Base-by-base conservation (phyloP, 2,113 vertebrate genomes). In the Potamarius usumacintae region DNA sequence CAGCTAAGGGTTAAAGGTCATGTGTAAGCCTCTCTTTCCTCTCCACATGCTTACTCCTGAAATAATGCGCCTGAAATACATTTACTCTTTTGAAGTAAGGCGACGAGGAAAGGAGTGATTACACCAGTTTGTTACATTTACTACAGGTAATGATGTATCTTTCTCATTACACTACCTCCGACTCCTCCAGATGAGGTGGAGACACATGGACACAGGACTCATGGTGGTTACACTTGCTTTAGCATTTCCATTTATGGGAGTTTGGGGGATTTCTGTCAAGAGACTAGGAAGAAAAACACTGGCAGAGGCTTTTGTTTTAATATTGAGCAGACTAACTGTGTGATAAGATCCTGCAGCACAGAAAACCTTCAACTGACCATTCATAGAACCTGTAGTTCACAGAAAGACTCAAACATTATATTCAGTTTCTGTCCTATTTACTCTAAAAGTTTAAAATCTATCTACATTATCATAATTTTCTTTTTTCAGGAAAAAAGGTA, bases 1-100 rank as follows among this genome's bases (percentile, higher is more conserved):
- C 87, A 88, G 89, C 67, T 88, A 60, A 78, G 72, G 81, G 87
- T 90, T 79, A 86, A 53, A 90, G 74, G 87, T 81, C 87, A 76
- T 67, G 48, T 86, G 63, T 84, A 71, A 74, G 65, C 71, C 82
- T 82, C 77, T 78, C 62, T 71, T 82, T 83, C 88, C 81, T 58
- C 69, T 87, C 83, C 85, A 82, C 63, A 65, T 78, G 57, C 18
- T 42, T 50, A 30, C 53, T 72, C 17, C 22, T 74, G 76, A 62
- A 87, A 83, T 17, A 80, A 42, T 57, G 78, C 6, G n/a, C 30
- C 77, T 85, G 67, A 72, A 84, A 52, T 67, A 17, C 82, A 67
- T 72, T 84, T 17, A 50, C 7, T 48, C 62, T 57, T 86, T 48
- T 58, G 85, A 80, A 57, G 62, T 42, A 34, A 53, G 22, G 60